These are phyloP conservation scores for Onychorhynchus coronatus DNA, from an alignment of 2,113 vertebrate species.

Conservation along the genomic window DNA sequence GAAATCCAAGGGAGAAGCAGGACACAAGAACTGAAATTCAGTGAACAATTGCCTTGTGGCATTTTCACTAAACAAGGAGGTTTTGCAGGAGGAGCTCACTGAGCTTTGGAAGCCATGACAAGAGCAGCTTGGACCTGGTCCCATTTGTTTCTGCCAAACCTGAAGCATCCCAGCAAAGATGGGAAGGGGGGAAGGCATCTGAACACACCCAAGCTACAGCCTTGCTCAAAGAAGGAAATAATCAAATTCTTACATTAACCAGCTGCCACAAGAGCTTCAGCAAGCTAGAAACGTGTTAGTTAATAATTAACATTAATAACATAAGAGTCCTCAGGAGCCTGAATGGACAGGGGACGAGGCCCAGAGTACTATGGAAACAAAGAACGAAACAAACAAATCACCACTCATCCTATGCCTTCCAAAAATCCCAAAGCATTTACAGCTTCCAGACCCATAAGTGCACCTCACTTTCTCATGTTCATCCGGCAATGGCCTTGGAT, in stretches of 20 bases:
- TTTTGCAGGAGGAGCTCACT: neutral
- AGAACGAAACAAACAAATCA: neutral
- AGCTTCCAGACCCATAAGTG: neutral
- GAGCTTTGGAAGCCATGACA: accelerated
- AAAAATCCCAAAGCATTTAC: neutral
- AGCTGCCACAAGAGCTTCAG: neutral
- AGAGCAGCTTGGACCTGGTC: neutral
- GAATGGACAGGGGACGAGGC: neutral
- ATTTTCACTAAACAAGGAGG: neutral
- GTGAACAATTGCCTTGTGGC: accelerated
- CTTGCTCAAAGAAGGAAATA: slow-evolving; percentile 12
- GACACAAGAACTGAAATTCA: neutral
- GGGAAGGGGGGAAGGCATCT: neutral
- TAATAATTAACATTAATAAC: slow-evolving; percentile 4
- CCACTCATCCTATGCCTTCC: neutral
- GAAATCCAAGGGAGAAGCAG: neutral
- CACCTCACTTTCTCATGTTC: neutral
- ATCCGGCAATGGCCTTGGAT: neutral
- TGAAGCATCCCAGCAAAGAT: neutral
- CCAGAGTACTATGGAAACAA: neutral
- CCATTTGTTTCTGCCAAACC: neutral
- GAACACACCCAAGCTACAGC: neutral
- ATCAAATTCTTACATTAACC: neutral
- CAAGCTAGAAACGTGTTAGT: neutral
- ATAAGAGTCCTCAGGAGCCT: neutral